Conservation (phyloP, 2,888 invertebrate species). For the Halocaridina rubra region DNA sequence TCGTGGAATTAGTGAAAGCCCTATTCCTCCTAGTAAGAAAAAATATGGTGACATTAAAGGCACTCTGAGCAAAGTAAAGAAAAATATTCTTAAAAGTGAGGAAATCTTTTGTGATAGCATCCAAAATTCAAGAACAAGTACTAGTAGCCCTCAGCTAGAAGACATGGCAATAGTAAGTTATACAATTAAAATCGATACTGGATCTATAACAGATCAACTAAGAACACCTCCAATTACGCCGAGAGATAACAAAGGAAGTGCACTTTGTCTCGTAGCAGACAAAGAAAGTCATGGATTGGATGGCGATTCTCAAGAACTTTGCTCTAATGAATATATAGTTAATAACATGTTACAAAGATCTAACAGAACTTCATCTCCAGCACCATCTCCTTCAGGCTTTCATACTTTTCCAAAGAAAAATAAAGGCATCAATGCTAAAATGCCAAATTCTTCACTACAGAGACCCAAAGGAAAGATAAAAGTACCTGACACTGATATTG, state of each 20-base stretch:
- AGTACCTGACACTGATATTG: neutral
- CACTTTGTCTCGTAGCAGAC: neutral
- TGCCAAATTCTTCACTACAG: neutral
- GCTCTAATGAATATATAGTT: neutral
- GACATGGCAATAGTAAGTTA: constrained; percentile 3
- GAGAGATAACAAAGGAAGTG: neutral
- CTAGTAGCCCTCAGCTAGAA: neutral
- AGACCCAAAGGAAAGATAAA: neutral
- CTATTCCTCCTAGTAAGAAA: neutral
- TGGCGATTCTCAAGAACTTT: constrained; percentile 1
- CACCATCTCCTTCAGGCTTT: neutral
- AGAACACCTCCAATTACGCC: neutral
- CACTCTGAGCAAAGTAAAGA: neutral
- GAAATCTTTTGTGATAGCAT: neutral
- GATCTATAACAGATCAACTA: neutral
- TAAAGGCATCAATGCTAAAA: neutral
- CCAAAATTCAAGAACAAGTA: neutral
- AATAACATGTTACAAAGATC: neutral
- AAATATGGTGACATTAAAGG: neutral
- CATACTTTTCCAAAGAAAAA: neutral
- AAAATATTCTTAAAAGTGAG: neutral
- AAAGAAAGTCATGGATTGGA: neutral
- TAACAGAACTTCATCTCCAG: neutral
- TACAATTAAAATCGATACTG: neutral
- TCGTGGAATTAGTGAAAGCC: neutral